Percentiles rank a stretch among this genome's conserved stretches.
phyloP scores from a whole-genome alignment of 2,888 invertebrate species.

The Caenorhabditis imperialis region DNA sequence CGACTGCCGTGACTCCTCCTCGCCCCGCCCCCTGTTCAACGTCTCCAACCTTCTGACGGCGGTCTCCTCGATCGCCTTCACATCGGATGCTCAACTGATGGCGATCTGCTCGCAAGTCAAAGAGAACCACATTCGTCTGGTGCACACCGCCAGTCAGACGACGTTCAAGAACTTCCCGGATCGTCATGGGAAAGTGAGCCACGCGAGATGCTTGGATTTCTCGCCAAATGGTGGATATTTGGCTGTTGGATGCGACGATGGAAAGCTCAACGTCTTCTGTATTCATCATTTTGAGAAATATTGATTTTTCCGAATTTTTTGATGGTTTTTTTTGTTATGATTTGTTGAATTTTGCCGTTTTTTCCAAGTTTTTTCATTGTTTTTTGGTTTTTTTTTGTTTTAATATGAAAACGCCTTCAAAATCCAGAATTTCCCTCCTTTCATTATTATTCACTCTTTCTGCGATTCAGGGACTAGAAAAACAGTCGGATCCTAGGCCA shows the following conservation, averaged over 20 bases:
- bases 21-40: constrained; percentile 53
- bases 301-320: constrained; percentile 10
- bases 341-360: not conserved
- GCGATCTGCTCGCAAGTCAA: constrained; percentile 55
- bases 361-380: not conserved
- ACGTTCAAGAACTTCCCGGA: constrained; percentile 62
- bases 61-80: constrained; percentile 55
- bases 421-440: too few relatives aligned
- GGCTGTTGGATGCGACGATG: constrained; percentile 57
- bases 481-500: too few relatives aligned
- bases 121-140: constrained; percentile 56
- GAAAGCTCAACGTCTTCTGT: constrained; percentile 51
- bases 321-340: constrained; percentile 5
- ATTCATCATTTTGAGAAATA: constrained; percentile 58
- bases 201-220: constrained; percentile 51
- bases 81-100: constrained; percentile 54
- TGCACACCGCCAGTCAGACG: constrained; percentile 57
- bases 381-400: too few relatives aligned
- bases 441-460: too few relatives aligned
- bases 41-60: constrained; percentile 47
- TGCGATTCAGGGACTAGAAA: too few relatives aligned
- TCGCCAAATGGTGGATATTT: constrained; percentile 61
- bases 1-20: constrained; percentile 22
- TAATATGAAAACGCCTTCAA: too few relatives aligned
- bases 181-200: constrained; percentile 45